Percentiles rank a stretch among this genome's conserved stretches.
Conservation (phyloP, 2,113 vertebrate species). For the Atrichornis clamosus region DNA sequence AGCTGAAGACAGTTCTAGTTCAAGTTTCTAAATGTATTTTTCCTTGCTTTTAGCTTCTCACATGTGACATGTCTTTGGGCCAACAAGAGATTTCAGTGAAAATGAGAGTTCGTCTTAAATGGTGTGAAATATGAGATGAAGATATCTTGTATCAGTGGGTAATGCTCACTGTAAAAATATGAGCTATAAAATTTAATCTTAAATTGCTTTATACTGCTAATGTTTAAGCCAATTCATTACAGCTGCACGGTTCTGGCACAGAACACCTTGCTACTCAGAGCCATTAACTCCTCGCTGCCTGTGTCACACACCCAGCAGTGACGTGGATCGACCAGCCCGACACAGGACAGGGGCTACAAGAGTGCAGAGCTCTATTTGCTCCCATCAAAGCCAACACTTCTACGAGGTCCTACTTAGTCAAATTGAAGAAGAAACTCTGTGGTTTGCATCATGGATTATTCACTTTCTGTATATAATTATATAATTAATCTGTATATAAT, state of each 20-base stretch:
- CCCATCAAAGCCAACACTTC: not conserved
- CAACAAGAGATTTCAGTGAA: not conserved
- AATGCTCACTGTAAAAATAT: slow-evolving; percentile 37
- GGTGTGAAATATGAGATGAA: slow-evolving; percentile 41
- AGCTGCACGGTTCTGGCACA: not conserved
- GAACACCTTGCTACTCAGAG: slow-evolving; percentile 3
- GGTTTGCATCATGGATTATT: not conserved
- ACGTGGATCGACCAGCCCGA: not conserved
- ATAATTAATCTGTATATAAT: not conserved
- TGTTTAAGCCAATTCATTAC: slow-evolving; percentile 47
- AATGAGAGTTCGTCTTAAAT: not conserved
- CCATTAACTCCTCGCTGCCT: not conserved
- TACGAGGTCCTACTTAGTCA: not conserved
- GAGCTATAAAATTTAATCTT: slow-evolving; percentile 44
- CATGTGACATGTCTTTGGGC: not conserved
- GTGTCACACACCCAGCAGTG: not conserved
- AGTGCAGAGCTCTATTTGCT: not conserved
- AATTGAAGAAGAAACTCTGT: not conserved
- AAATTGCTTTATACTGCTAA: slow-evolving; percentile 48
- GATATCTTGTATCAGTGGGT: slow-evolving; percentile 11
- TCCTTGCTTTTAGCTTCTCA: slow-evolving; percentile 30
- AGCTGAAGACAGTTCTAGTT: slow-evolving; percentile 42
- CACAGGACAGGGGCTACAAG: not conserved
- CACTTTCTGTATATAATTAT: not conserved
- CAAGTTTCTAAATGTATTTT: slow-evolving; percentile 38